Base-by-base conservation (phyloP, 2,888 invertebrate species). In the Rotaria magnacalcarata region DNA sequence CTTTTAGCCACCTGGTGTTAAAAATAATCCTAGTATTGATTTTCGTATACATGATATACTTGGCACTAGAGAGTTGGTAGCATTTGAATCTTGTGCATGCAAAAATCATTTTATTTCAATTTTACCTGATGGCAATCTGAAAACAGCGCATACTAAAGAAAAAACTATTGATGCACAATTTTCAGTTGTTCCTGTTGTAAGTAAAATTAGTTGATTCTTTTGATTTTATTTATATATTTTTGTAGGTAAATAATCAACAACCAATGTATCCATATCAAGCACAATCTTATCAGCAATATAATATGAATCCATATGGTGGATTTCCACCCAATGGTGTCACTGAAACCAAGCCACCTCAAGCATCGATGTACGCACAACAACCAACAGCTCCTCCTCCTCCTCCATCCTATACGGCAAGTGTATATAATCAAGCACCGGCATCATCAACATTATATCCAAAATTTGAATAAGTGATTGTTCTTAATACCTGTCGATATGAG, bases 31-130 rank as follows among this genome's bases (percentile, higher is more conserved):
- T 24, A 47, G n/a, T 24, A 14, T 80, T 8, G 80, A 80, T 47
- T 80, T 80, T 47, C 80, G 80, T 47, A n/a, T 80, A n/a, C 80
- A 80, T 80, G 80, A 80, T 47, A 80, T 80, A 21, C 0, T 80
- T 43, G 80, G 80, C 24, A 80, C 24, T 47, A 80, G 47, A n/a
- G 80, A 80, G n/a, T n/a, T 80, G 14, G 80, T 80, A 24, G 80
- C 80, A 14, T 47, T 80, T 11, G 80, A 80, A 80, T 80, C 47
- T 11, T 80, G 47, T 43, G 24, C 80, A 80, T 43, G 16, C n/a
- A 80, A 80, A 47, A 80, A 47, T 43, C 11, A 47, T 47, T 80
- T 43, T 41, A 47, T 80, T 24, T 47, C 47, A 2, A 47, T 80
- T 24, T 10, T 24, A 47, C 0, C 10, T 4, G 47, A 80, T 80